Percentiles rank a stretch among this genome's conserved stretches.
Evolutionary conservation across 2,113 vertebrate genomes (phyloP).

Genomic region (Nothobranchius furzeri): DNA sequence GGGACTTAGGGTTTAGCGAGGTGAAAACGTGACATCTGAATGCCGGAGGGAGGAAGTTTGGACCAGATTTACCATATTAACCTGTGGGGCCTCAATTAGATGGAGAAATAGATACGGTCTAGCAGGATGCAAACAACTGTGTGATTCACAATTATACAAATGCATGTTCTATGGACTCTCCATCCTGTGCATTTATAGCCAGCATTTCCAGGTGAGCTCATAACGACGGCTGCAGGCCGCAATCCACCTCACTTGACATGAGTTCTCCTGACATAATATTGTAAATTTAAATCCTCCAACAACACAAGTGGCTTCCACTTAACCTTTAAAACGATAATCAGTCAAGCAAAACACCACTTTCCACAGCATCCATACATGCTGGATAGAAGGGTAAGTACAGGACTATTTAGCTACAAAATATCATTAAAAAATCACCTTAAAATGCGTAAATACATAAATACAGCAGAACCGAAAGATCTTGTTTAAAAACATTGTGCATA

Average conservation of each 20-base stretch:
- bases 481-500: too few species aligned
- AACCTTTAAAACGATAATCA: constrained; percentile 18
- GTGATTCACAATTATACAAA: not conserved
- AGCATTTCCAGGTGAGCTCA: constrained; percentile 24
- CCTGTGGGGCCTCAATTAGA: constrained; percentile 57
- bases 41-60: constrained; percentile 32
- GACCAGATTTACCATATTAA: constrained; percentile 50
- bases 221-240: constrained; percentile 16
- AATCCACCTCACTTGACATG: constrained; percentile 28
- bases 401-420: not conserved
- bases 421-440: not conserved
- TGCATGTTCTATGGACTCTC: not conserved
- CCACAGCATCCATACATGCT: not conserved
- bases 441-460: too few species aligned
- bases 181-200: constrained; percentile 1
- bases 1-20: constrained; percentile 27
- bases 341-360: not conserved
- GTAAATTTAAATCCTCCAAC: constrained; percentile 46
- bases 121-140: constrained; percentile 7
- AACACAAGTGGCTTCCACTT: constrained; percentile 20
- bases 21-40: constrained; percentile 40
- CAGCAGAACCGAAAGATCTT: too few species aligned
- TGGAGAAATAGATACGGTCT: constrained; percentile 14
- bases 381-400: not conserved
- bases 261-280: constrained; percentile 19